A percentile compares a stretch with the other conserved stretches of the same genome.
Evolutionary conservation across 2,797 vertebrate genomes (phyloP).

Genomic region (Paratrypauchen microcephalus): DNA sequence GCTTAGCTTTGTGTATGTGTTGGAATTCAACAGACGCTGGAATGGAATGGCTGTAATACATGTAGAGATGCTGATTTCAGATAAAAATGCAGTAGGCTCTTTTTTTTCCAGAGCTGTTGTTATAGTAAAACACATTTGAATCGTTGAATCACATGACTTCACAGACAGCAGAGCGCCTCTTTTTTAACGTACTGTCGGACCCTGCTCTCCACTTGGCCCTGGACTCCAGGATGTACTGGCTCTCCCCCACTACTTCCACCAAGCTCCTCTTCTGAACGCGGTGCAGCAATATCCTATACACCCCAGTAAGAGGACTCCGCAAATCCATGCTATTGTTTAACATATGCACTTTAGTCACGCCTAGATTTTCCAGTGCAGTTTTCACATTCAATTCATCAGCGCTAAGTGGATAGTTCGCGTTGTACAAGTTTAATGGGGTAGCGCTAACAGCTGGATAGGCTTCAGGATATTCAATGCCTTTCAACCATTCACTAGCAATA

Average conservation of each 20-base stretch:
- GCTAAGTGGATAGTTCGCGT: slow-evolving; percentile 37
- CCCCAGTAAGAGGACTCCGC: slow-evolving; percentile 68
- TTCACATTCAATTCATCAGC: slow-evolving; percentile 66
- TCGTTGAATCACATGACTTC: slow-evolving; percentile 54
- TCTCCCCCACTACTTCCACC: slow-evolving; percentile 52
- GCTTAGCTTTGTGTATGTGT: too few relatives aligned
- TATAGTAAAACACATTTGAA: background rate
- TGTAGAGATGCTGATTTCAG: too few relatives aligned
- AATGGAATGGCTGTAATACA: too few relatives aligned
- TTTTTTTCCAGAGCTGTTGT: too few relatives aligned
- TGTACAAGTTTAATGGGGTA: slow-evolving; percentile 56
- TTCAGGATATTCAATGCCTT: slow-evolving; percentile 58
- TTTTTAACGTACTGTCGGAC: slow-evolving; percentile 34
- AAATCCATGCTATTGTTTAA: slow-evolving; percentile 57
- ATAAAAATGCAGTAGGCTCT: too few relatives aligned
- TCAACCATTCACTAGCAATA: slow-evolving; percentile 68
- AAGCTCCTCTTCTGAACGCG: slow-evolving; percentile 64
- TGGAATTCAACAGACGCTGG: too few relatives aligned
- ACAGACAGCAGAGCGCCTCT: slow-evolving; percentile 62
- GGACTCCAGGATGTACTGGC: slow-evolving; percentile 31
- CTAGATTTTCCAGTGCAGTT: slow-evolving; percentile 58
- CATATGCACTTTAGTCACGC: slow-evolving; percentile 65
- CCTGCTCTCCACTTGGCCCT: slow-evolving; percentile 37
- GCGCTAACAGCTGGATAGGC: slow-evolving; percentile 37
- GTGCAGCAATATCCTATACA: slow-evolving; percentile 73